Evolutionary conservation across 37 sponge, comb jelly and placozoan species (phyloP), one percentile per base, ranked within the genome.

Genomic region (Chondrosia reniformis): DNA sequence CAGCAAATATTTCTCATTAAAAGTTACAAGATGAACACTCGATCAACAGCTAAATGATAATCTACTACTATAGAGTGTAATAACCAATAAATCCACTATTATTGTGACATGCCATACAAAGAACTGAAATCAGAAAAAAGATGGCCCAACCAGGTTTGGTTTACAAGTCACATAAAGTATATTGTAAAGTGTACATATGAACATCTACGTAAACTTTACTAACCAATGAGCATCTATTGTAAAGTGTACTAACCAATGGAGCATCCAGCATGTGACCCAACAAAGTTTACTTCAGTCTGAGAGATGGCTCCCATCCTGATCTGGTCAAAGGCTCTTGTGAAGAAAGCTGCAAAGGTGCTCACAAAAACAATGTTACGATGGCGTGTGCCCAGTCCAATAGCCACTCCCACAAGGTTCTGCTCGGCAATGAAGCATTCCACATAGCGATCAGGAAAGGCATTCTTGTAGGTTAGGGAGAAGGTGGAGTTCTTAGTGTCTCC

Each of bases 401-500:
- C 96, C 36, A 98, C 93, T 0, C 99, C 95, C 17, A 89, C 89
- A 62, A 98, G 73, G 76, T 98, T 98, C 91, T 98, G 99, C 77
- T 98, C 99, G 30, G 99, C 99, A 28, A 98, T 83, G 85, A 95
- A 98, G 80, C 99, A 98, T 84, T 98, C 99, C 44, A 95, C 85
- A 76, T 80, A 92, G 45, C 99, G 85, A 15, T 98, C 99, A 27
- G 87, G 86, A 83, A 85, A 92, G 55, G 79, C 90, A 0, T 89
- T 90, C 91, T 98, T 95, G 91, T 96, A 98, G 52, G 93, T 95
- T 44, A 95, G 86, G 46, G 99, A 79, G 77, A 90, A 98, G 45
- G 99, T 98, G 63, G 96, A 95, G 83, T 98, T 98, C 76, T 98
- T 98, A n/a, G 99, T 98, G 77, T 98, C 99, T 7, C 91, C 99